phyloP scores from a whole-genome alignment of 2,888 invertebrate species.

The Poecilobothrus nobilitatus region DNA sequence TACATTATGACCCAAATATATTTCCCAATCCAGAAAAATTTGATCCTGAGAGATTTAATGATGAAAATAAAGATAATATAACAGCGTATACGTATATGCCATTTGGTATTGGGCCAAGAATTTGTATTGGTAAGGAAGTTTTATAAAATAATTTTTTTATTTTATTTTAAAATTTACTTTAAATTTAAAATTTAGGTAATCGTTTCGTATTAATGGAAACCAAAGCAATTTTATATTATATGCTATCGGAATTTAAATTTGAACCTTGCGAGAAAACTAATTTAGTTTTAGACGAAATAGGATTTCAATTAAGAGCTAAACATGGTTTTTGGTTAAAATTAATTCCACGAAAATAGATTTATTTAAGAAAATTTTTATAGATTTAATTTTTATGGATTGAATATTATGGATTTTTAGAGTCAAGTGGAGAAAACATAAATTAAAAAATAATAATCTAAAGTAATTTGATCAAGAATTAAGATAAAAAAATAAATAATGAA shows the following conservation, averaged over 20 bases:
- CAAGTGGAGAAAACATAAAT: too few species aligned
- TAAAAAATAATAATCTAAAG: too few species aligned
- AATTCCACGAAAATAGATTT: neutral
- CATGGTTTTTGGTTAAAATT: constrained; percentile 38
- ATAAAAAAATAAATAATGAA: too few species aligned
- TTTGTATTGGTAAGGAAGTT: constrained; percentile 48
- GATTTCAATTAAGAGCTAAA: constrained; percentile 33
- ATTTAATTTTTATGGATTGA: too few species aligned
- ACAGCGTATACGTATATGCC: constrained; percentile 46
- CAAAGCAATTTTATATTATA: constrained; percentile 17
- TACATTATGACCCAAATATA: constrained; percentile 48
- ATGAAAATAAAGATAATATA: constrained; percentile 49
- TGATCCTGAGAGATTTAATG: constrained; percentile 52
- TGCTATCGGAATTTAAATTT: constrained; percentile 33
- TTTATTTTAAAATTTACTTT: neutral
- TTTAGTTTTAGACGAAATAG: constrained; percentile 26
- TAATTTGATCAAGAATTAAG: too few species aligned
- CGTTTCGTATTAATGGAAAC: constrained; percentile 28
- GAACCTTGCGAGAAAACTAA: constrained; percentile 29
- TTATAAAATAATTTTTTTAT: neutral
- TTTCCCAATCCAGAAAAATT: constrained; percentile 51
- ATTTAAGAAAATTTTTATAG: neutral
- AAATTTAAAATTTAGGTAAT: constrained; percentile 28
- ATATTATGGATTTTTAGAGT: too few species aligned
- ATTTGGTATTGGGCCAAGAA: constrained; percentile 53